Evolutionary conservation across 2,888 invertebrate genomes (phyloP).

Genomic region (Leptinotarsa haldemani): DNA sequence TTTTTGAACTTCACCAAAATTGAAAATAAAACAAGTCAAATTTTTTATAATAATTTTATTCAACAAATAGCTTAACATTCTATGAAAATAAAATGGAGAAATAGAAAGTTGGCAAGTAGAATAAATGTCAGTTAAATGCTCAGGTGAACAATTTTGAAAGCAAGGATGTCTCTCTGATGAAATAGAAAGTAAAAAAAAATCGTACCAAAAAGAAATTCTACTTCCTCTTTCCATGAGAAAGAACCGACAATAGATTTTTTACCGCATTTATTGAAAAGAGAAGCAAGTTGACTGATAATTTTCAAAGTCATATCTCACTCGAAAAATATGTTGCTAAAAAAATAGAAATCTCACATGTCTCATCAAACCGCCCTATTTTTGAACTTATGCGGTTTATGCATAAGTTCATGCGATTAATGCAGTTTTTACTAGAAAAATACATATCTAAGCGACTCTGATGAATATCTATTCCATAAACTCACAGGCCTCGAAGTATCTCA

Average conservation of each 20-base stretch:
- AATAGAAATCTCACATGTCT: background rate
- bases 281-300: no score
- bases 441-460: no score
- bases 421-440: background rate
- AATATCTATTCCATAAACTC: background rate
- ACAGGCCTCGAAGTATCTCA: background rate
- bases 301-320: no score
- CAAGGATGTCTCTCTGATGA: no score
- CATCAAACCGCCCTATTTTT: background rate
- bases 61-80: conserved; percentile 37
- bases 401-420: background rate
- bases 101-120: conserved; percentile 27
- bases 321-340: no score
- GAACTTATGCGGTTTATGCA: no score
- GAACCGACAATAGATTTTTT: no score
- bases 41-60: conserved; percentile 31
- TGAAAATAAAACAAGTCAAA: background rate
- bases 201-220: no score
- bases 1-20: background rate
- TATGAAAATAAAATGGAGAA: background rate
- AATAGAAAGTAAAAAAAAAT: no score
- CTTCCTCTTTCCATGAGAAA: no score
- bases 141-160: no score
- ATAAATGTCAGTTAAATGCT: background rate
- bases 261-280: no score